Evolutionary conservation across 1,140 invertebrate genomes (phyloP), one percentile per base, ranked within the genome.

Genomic region (Drosophila kikkawai): DNA sequence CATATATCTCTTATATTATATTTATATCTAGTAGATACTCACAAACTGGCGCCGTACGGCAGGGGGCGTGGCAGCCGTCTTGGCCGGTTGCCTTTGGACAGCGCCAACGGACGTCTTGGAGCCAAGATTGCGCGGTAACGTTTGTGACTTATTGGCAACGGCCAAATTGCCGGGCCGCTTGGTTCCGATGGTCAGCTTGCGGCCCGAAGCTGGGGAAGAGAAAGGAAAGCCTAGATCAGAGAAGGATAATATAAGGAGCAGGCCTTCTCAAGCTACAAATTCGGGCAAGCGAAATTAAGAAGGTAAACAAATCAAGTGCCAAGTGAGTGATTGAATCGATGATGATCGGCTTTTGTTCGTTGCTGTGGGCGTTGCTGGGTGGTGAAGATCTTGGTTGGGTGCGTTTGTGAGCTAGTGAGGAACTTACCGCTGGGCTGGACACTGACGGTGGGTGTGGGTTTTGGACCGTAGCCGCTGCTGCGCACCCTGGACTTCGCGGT

Each of bases 41-140:
- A 97, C 96, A 53, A 97, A 93, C 91, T 97, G 96, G 88, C 96
- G 94, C 77, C 96, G 96, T 3, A 97, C 95, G 8, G 96, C 96
- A 0, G 96, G 97, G 6, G 97, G 96, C 7, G 96, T 97, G 5
- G 96, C 96, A 4, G 95, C 95, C 8, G 96, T 95, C 93, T 97
- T 97, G 51, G 95, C 93, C 19, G 96, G 95, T 63, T 92, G 93
- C 42, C 93, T 91, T 44, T 93, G 93, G 22, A 93, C 90, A 44
- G 93, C 94, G 55, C 94, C 93, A 2, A 93, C 93, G 45, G 78
- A 61, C 3, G 94, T 93, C 15, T 95, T 95, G 4, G 96, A 95
- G 17, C 96, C 96, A 95, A 97, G 96, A 47, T 96, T 97, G 42
- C 97, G 93, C 1, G 97, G 97, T 51, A 97, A 93, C 11, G 97